These are phyloP conservation scores for Aleiodes sp. DNA, from an alignment of 1,140 invertebrate genomes.

Conservation along the genomic window DNA sequence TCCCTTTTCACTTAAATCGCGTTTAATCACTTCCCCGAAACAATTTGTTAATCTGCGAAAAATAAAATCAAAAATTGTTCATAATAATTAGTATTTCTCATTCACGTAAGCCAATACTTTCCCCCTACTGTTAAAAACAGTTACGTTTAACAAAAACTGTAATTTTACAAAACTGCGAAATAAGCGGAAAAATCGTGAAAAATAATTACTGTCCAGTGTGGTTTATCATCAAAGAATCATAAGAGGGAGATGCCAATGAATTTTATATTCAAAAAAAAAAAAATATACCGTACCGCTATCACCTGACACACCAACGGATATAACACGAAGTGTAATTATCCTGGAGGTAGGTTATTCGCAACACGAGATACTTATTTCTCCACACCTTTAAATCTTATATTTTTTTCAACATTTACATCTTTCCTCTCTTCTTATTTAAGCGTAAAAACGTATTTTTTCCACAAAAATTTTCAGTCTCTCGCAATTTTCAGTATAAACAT, in stretches of 20 bases:
- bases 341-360: background rate
- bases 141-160: too few relatives aligned
- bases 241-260: background rate
- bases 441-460: background rate
- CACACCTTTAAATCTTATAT: too few relatives aligned
- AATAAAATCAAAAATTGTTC: too few relatives aligned
- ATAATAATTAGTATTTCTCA: too few relatives aligned
- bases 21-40: too few relatives aligned
- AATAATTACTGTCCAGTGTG: background rate
- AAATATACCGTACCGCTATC: slow-evolving; percentile 2
- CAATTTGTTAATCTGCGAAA: too few relatives aligned
- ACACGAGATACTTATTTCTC: slow-evolving; percentile 6
- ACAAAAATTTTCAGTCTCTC: background rate
- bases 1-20: too few relatives aligned
- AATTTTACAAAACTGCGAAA: background rate
- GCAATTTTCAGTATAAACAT: background rate
- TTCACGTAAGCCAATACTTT: too few relatives aligned
- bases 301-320: slow-evolving; percentile 6
- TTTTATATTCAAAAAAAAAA: background rate
- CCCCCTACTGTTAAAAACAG: too few relatives aligned
- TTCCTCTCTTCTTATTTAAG: background rate
- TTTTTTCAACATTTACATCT: too few relatives aligned
- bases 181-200: background rate
- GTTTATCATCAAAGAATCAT: background rate
- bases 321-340: slow-evolving; percentile 6